phyloP scores from a whole-genome alignment of 2,797 vertebrate genomes.

The Pampus argenteus region DNA sequence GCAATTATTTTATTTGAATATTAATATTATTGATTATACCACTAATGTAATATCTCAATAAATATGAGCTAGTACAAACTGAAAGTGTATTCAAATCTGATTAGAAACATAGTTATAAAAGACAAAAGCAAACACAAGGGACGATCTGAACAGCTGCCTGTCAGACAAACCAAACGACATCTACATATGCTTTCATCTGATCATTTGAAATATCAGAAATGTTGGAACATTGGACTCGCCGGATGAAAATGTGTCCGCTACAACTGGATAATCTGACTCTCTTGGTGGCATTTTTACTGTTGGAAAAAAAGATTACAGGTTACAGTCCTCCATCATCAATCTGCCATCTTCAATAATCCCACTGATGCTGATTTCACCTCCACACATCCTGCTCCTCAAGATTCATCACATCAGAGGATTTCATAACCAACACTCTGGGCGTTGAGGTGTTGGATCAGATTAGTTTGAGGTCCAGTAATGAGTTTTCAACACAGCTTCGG shows the following conservation, averaged over 20 bases:
- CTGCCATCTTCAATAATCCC: slow-evolving; percentile 56
- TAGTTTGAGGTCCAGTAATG: slow-evolving; percentile 34
- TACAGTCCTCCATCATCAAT: slow-evolving; percentile 48
- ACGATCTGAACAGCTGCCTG: slow-evolving; percentile 23
- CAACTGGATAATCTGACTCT: no score
- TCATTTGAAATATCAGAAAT: slow-evolving; percentile 20
- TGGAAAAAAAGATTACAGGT: slow-evolving; percentile 61
- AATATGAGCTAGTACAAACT: no score
- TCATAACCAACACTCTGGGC: slow-evolving; percentile 14
- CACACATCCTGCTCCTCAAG: slow-evolving; percentile 54
- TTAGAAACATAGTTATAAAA: slow-evolving; percentile 13
- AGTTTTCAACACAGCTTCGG: slow-evolving; percentile 22
- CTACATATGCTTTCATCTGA: slow-evolving; percentile 30
- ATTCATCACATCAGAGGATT: slow-evolving; percentile 27
- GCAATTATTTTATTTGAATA: no score
- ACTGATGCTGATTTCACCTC: slow-evolving; percentile 49
- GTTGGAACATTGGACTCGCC: slow-evolving; percentile 10
- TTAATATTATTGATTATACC: no score
- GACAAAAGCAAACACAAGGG: slow-evolving; percentile 12
- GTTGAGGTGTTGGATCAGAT: slow-evolving; percentile 49
- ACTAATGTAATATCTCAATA: no score
- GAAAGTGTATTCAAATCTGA: background rate
- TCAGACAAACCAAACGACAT: slow-evolving; percentile 19
- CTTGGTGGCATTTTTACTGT: no score
- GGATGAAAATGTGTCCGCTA: slow-evolving; percentile 20